A percentile compares a stretch with the other conserved stretches of the same genome.
phyloP scores from a whole-genome alignment of 2,797 vertebrate genomes.

The Microctenopoma lineatum region DNA sequence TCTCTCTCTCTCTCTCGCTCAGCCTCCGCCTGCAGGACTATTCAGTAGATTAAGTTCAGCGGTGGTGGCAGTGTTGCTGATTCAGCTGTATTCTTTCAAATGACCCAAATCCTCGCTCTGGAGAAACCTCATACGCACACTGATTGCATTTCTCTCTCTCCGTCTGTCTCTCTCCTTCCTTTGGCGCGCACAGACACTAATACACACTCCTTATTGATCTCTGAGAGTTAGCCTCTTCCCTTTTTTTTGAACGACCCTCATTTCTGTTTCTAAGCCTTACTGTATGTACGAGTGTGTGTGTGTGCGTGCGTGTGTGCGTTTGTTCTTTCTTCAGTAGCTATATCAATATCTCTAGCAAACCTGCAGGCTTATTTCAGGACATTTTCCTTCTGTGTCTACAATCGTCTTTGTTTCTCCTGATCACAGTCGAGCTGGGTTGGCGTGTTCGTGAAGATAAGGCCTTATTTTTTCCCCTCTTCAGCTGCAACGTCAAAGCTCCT shows the following conservation, averaged over 20 bases:
- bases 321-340: constrained; percentile 35
- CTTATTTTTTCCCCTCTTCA: constrained; percentile 34
- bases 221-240: constrained; percentile 50
- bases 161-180: constrained; percentile 47
- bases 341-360: constrained; percentile 57
- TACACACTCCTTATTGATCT: constrained; percentile 66
- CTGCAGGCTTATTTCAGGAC: constrained; percentile 60
- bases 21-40: constrained; percentile 75
- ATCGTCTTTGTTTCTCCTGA: constrained; percentile 65
- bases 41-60: constrained; percentile 86
- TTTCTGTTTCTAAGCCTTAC: constrained; percentile 31
- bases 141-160: constrained; percentile 83
- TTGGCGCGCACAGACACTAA: constrained; percentile 54
- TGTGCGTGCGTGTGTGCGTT: constrained; percentile 5
- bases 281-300: constrained; percentile 23
- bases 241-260: constrained; percentile 24
- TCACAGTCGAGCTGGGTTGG: constrained; percentile 52
- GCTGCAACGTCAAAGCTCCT: constrained; percentile 39
- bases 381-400: constrained; percentile 47
- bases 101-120: constrained; percentile 93
- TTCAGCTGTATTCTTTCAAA: constrained; percentile 93
- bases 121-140: constrained; percentile 87
- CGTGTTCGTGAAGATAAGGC: constrained; percentile 53
- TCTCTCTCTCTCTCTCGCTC: constrained; percentile 48
- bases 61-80: constrained; percentile 83